A percentile compares a stretch with the other conserved stretches of the same genome.
Evolutionary conservation across 2,797 vertebrate genomes (phyloP).

Genomic region (Otus scops): DNA sequence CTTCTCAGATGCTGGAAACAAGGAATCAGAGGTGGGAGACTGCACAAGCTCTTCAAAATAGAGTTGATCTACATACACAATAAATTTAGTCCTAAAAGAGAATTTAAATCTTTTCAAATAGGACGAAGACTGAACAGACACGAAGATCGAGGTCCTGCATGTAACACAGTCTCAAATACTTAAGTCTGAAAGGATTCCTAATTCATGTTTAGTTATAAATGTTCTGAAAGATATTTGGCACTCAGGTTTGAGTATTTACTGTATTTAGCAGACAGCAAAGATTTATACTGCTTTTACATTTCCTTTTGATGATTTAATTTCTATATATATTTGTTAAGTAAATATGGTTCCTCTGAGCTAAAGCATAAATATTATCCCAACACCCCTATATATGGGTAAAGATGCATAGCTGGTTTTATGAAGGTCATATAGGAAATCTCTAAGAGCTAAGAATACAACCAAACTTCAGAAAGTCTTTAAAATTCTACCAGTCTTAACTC

Average conservation of each 20-base stretch:
- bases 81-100: neutral
- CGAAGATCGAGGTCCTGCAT: neutral
- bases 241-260: neutral
- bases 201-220: neutral
- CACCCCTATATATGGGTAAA: neutral
- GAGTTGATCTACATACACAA: neutral
- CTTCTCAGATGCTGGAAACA: neutral
- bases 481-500: neutral
- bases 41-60: neutral
- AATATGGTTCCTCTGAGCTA: neutral
- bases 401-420: neutral
- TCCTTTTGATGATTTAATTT: neutral
- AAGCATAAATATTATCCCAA: neutral
- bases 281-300: neutral
- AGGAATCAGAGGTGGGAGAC: neutral
- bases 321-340: slow-evolving; percentile 24
- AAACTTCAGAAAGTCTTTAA: neutral
- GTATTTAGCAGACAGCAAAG: slow-evolving; percentile 9
- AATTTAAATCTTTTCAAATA: neutral
- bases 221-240: neutral
- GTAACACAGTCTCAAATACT: neutral
- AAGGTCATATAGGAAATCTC: neutral
- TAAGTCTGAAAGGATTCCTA: neutral
- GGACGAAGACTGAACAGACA: neutral
- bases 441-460: neutral